phyloP scores from a whole-genome alignment of 2,113 vertebrate species.

The Chloropsis hardwickii region DNA sequence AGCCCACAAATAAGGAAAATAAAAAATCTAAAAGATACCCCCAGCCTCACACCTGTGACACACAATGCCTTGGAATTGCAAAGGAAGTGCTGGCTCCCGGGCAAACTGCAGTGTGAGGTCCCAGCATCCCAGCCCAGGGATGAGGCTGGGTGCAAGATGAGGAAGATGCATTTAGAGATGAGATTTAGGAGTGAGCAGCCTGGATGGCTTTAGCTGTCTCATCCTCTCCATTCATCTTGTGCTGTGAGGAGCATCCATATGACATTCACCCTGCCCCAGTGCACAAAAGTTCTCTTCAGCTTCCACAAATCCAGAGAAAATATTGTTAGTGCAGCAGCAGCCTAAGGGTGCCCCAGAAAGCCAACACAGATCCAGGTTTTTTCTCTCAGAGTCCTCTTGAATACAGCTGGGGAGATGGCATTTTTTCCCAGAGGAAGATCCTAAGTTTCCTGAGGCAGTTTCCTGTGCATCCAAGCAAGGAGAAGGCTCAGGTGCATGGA shows the following conservation, averaged over 20 bases:
- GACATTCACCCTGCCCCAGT: background rate
- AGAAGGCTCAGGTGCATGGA: background rate
- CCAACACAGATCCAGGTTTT: background rate
- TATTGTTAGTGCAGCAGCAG: background rate
- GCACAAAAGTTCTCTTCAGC: background rate
- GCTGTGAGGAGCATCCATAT: background rate
- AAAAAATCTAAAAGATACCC: accelerated
- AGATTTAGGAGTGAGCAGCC: background rate
- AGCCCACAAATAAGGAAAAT: background rate
- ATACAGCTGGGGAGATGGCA: background rate
- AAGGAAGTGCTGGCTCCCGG: accelerated
- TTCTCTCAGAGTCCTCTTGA: background rate
- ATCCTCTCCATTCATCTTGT: accelerated
- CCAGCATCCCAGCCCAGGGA: background rate
- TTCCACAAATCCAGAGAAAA: background rate
- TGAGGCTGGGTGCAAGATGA: background rate
- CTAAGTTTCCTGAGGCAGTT: background rate
- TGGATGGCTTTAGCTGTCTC: background rate
- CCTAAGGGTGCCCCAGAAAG: background rate
- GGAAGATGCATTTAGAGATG: background rate
- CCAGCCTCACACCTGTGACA: background rate
- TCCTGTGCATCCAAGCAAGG: background rate
- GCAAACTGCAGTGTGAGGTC: background rate
- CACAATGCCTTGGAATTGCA: background rate
- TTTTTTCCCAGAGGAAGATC: background rate